phyloP scores from a whole-genome alignment of 2,888 invertebrate genomes.

The Caenorhabditis drosophilae region DNA sequence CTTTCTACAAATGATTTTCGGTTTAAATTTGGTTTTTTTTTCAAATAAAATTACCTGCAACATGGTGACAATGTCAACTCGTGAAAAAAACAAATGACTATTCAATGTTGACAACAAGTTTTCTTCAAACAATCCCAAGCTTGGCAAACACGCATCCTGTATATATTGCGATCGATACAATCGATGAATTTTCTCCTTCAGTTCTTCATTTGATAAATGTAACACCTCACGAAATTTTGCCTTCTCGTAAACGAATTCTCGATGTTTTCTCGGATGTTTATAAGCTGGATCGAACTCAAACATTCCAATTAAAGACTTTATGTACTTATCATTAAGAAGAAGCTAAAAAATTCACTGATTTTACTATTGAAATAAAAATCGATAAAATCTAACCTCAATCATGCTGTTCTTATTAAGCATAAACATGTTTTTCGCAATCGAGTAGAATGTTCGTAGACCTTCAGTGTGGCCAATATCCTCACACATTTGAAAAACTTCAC shows the following conservation, averaged over 20 bases:
- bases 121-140: constrained; percentile 98
- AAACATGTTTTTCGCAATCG: constrained; percentile 98
- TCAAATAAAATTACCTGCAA: constrained; percentile 75
- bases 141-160: constrained; percentile 92
- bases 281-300: constrained; percentile 85
- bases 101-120: constrained; percentile 95
- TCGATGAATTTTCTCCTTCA: constrained; percentile 97
- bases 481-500: constrained; percentile 93
- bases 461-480: constrained; percentile 94
- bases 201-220: constrained; percentile 90
- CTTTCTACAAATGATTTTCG: constrained; percentile 77
- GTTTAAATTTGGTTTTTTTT: neutral
- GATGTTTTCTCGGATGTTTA: constrained; percentile 76
- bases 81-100: constrained; percentile 99
- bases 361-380: constrained; percentile 14
- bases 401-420: constrained; percentile 91
- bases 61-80: constrained; percentile 97
- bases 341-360: constrained; percentile 9
- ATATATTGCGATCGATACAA: constrained; percentile 99
- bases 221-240: constrained; percentile 79
- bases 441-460: constrained; percentile 81
- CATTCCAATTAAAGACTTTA: constrained; percentile 89
- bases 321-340: constrained; percentile 37
- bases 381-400: constrained; percentile 81
- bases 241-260: constrained; percentile 90